These are phyloP conservation scores for Merops nubicus DNA, from an alignment of 2,113 vertebrate species.

Conservation along the genomic window DNA sequence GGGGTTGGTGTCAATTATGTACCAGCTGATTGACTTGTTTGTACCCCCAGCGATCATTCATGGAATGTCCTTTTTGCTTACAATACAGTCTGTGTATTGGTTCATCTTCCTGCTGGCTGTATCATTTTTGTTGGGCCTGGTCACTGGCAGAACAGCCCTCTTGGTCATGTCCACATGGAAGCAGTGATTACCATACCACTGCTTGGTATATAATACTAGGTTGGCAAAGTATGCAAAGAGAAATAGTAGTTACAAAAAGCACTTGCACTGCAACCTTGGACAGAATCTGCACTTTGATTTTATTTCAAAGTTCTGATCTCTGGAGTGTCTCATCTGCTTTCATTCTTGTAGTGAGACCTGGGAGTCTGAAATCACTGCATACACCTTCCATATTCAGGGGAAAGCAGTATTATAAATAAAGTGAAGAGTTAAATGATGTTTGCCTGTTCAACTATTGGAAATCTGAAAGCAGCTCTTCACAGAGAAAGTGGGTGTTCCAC, in stretches of 20 bases:
- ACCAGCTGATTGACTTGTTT: too few relatives aligned
- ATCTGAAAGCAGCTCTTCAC: background rate
- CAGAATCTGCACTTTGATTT: background rate
- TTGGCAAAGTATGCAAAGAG: background rate
- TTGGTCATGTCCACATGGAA: background rate
- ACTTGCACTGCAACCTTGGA: background rate
- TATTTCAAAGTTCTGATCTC: background rate
- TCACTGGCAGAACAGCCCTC: too few relatives aligned
- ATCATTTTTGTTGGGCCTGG: too few relatives aligned
- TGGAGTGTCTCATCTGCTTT: background rate
- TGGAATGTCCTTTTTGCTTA: too few relatives aligned
- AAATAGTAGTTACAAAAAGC: background rate
- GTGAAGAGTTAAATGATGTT: background rate
- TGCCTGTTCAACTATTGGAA: background rate
- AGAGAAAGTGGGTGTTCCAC: background rate
- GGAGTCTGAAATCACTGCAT: background rate
- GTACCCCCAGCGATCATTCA: too few relatives aligned
- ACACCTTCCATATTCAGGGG: background rate
- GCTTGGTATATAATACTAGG: background rate
- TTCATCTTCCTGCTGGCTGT: too few relatives aligned
- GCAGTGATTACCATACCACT: background rate
- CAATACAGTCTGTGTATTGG: too few relatives aligned
- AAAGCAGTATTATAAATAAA: background rate
- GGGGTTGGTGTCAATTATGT: too few relatives aligned
- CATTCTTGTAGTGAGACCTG: background rate